Conservation (phyloP, 2,888 invertebrate species). For the Thymelicus lineola region DNA sequence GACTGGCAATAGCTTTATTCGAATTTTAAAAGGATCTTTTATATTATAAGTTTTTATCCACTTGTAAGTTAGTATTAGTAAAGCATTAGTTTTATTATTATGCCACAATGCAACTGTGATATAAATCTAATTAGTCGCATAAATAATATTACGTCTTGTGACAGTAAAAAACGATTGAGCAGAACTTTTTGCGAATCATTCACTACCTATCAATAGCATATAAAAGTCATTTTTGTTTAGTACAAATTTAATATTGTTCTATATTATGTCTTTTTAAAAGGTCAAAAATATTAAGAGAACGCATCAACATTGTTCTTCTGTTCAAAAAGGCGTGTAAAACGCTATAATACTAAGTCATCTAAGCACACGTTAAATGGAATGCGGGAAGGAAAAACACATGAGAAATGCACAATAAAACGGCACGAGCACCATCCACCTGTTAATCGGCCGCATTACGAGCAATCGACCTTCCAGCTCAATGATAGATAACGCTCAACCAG, state of each 20-base stretch:
- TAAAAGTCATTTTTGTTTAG: too few species aligned
- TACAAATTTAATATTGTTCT: too few species aligned
- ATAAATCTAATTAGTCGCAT: too few species aligned
- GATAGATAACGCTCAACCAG: constrained; percentile 52
- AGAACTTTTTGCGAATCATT: not conserved
- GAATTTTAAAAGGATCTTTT: constrained; percentile 1
- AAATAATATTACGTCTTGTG: not conserved
- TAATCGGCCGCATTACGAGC: constrained; percentile 65
- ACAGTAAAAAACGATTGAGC: not conserved
- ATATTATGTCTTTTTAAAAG: too few species aligned
- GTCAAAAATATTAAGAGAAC: too few species aligned
- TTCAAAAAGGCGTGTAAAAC: not conserved
- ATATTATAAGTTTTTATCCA: not conserved
- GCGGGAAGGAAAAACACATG: constrained; percentile 27
- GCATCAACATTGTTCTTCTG: too few species aligned
- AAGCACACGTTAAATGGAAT: constrained; percentile 16
- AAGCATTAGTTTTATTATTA: constrained; percentile 4
- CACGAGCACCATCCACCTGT: constrained; percentile 51
- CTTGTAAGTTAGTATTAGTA: not conserved
- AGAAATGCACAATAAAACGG: constrained; percentile 32
- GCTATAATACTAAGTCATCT: constrained; percentile 1
- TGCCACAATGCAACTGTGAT: not conserved
- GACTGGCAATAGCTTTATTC: constrained; percentile 8
- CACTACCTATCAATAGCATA: too few species aligned
- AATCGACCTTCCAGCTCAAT: constrained; percentile 67